These are phyloP conservation scores for Ceratina japonica DNA, from an alignment of 1,140 invertebrate genomes.

Conservation along the genomic window DNA sequence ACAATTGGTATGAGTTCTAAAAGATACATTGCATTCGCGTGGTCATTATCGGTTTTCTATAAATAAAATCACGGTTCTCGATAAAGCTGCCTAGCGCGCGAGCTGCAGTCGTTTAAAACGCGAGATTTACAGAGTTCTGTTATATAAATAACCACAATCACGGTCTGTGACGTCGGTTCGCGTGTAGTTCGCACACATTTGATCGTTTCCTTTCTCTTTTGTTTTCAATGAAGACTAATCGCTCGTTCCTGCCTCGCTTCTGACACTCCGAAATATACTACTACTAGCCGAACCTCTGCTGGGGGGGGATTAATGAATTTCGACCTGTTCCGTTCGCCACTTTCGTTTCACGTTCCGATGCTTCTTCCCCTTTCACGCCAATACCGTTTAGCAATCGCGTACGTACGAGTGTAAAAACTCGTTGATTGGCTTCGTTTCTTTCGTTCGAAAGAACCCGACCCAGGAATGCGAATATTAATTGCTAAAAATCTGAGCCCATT, in stretches of 20 bases:
- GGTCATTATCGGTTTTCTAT: slow-evolving; percentile 61
- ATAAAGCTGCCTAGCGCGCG: slow-evolving; percentile 51
- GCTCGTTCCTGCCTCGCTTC: slow-evolving; percentile 49
- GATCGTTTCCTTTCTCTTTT: slow-evolving; percentile 64
- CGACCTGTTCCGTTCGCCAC: not conserved
- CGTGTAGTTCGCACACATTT: slow-evolving; percentile 54
- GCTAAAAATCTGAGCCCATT: too few species aligned
- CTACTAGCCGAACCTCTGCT: too few species aligned
- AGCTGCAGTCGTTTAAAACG: slow-evolving; percentile 48
- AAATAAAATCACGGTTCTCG: slow-evolving; percentile 56
- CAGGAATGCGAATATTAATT: too few species aligned
- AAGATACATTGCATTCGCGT: slow-evolving; percentile 41
- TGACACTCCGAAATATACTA: slow-evolving; percentile 42
- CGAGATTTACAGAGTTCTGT: slow-evolving; percentile 60
- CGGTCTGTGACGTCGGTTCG: slow-evolving; percentile 50
- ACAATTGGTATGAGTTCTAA: slow-evolving; percentile 35
- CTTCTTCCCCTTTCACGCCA: not conserved
- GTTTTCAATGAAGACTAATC: slow-evolving; percentile 64
- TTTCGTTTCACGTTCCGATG: not conserved
- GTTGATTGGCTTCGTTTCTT: too few species aligned
- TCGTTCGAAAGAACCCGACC: too few species aligned
- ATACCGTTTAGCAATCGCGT: too few species aligned
- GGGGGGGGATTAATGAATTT: slow-evolving; percentile 43
- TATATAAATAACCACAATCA: slow-evolving; percentile 65
- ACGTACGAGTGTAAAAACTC: too few species aligned